phyloP scores from a whole-genome alignment of 2,797 vertebrate species.

The Myotis findleyi region DNA sequence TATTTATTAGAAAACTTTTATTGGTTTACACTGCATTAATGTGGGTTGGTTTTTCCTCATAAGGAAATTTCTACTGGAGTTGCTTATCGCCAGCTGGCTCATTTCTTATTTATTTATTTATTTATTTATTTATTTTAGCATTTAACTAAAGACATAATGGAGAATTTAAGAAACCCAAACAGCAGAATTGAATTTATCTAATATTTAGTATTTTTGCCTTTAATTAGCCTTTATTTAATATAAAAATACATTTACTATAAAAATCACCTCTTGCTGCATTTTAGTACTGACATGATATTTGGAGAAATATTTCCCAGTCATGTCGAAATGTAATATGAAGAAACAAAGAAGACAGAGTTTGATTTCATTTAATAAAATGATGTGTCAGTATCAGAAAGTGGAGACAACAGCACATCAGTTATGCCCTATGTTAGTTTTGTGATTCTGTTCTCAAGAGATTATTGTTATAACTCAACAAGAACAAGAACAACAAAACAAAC shows the following conservation, averaged over 20 bases:
- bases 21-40: background rate
- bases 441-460: background rate
- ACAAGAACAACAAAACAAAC: background rate
- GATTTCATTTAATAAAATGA: background rate
- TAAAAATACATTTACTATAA: background rate
- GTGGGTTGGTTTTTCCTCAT: background rate
- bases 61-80: background rate
- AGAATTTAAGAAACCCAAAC: background rate
- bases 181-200: background rate
- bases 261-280: background rate
- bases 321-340: background rate
- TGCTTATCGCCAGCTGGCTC: background rate
- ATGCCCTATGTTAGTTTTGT: background rate
- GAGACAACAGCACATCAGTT: background rate
- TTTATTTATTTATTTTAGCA: background rate
- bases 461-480: background rate
- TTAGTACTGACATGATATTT: background rate
- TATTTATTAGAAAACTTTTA: background rate
- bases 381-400: background rate
- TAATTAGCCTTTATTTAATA: background rate
- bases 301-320: background rate
- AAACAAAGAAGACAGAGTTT: background rate
- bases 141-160: background rate
- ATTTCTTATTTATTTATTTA: background rate
- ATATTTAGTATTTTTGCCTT: background rate